phyloP scores from a whole-genome alignment of 2,888 invertebrate genomes.

The Galerucella calmariensis region DNA sequence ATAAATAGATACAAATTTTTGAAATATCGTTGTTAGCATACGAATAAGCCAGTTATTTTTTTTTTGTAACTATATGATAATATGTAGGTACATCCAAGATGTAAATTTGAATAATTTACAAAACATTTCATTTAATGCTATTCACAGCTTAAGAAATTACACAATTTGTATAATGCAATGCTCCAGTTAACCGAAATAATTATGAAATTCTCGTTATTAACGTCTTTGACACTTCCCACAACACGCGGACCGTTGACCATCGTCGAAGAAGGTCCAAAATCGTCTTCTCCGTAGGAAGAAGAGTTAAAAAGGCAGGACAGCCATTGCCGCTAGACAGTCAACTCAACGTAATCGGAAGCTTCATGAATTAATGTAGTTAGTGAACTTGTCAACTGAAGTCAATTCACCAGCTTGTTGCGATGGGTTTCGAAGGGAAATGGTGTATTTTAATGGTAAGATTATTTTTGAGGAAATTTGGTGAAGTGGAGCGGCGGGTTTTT shows the following conservation, averaged over 20 bases:
- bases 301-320: slow-evolving; percentile 59
- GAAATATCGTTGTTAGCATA: too few relatives aligned
- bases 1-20: too few relatives aligned
- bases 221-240: slow-evolving; percentile 12
- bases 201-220: not conserved
- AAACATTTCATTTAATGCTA: too few relatives aligned
- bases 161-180: not conserved
- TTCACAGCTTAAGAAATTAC: too few relatives aligned
- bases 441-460: slow-evolving; percentile 53
- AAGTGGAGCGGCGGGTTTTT: not conserved
- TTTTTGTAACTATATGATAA: too few relatives aligned
- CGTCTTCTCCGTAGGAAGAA: slow-evolving; percentile 55
- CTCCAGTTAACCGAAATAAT: not conserved
- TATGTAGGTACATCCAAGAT: too few relatives aligned
- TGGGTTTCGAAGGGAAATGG: slow-evolving; percentile 50
- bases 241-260: slow-evolving; percentile 39
- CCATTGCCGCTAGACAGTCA: slow-evolving; percentile 58
- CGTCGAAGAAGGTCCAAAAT: slow-evolving; percentile 52
- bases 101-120: too few relatives aligned
- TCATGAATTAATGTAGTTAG: slow-evolving; percentile 37
- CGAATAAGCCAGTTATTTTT: too few relatives aligned
- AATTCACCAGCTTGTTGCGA: slow-evolving; percentile 2
- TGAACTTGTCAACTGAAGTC: slow-evolving; percentile 31
- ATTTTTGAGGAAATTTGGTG: not conserved
- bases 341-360: slow-evolving; percentile 55